Base-by-base conservation (phyloP, 2,797 vertebrate species). In the Sebastes kiyomatsui region DNA sequence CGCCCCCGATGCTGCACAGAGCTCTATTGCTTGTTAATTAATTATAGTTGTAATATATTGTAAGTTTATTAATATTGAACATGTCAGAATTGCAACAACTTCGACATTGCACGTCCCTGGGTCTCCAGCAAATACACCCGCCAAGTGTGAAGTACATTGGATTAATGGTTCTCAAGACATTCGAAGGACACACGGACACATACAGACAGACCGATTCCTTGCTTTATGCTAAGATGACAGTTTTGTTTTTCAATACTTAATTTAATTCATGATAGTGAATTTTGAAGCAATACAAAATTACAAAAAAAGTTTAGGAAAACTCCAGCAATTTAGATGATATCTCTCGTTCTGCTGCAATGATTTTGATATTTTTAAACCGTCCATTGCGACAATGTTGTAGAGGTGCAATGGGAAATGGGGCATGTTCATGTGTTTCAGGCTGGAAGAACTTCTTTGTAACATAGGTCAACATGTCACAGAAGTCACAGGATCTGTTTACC, bases 31-130 rank as follows among this genome's bases (percentile, higher is more conserved):
- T 42, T 42, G 38, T 16, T 42, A 42, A 42, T 42, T 42, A 42
- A 42, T 42, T 42, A 42, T 0, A 42, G 38, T 42, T 42, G 38
- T 42, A 42, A 42, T 16, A 42, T 42, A 42, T 42, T 42, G 13
- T 42, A 42, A 42, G 14, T 22, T 52, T 30, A 20, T n/a, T 32
- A 20, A 60, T 30, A 30, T 32, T 1, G 59, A 11, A 61, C 0
- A 60, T 60, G 7, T 10, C 7, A 8, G 18, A 60, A 60, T 18
- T n/a, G 3, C 18, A 61, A 46, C 42, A 46, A 46, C 42, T 16
- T 46, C 0, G 42, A 46, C 16, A 18, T 46, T 46, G 42, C 0
- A 46, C 23, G 3, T 25, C 8, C 28, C 1, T n/a, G 18, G 5
- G 0, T 60, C 58, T 27, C 18, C 7, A 60, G 27, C 42, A 61